Evolutionary conservation across 1,140 invertebrate genomes (phyloP).

Genomic region (Cataglyphis hispanica): DNA sequence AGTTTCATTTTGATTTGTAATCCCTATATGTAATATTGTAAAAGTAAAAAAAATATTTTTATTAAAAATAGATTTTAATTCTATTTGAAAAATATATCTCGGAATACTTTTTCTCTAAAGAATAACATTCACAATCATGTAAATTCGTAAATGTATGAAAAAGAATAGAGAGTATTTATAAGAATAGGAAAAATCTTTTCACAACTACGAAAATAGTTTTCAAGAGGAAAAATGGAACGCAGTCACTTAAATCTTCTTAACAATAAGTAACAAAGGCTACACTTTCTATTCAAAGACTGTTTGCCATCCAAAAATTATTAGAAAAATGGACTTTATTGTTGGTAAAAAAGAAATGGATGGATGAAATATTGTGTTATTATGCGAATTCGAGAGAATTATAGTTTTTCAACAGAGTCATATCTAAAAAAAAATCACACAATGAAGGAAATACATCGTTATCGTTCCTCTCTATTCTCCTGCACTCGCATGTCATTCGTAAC

Average conservation of each 20-base stretch:
- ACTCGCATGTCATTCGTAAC: not conserved
- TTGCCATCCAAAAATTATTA: not conserved
- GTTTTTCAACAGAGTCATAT: not conserved
- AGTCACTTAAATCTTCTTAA: not conserved
- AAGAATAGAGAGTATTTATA: not conserved
- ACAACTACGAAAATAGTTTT: not conserved
- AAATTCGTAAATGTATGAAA: not conserved
- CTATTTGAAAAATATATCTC: not conserved
- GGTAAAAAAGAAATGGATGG: not conserved
- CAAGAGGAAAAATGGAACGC: not conserved
- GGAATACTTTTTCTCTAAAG: not conserved
- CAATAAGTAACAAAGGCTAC: not conserved
- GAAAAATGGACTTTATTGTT: not conserved
- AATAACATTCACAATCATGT: not conserved
- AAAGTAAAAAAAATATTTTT: not conserved
- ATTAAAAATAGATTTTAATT: not conserved
- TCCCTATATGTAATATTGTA: not conserved
- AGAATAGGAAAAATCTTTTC: not conserved
- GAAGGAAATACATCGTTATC: constrained; percentile 30
- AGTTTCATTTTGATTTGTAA: not conserved
- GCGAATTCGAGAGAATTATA: not conserved
- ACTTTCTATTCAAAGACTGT: not conserved
- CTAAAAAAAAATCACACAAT: not conserved
- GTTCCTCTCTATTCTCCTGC: constrained; percentile 16
- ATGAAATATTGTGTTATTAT: not conserved